A percentile compares a stretch with the other conserved stretches of the same genome.
These are phyloP conservation scores for Microcebus murinus DNA, from an alignment of 2,113 vertebrate genomes.

Conservation along the genomic window DNA sequence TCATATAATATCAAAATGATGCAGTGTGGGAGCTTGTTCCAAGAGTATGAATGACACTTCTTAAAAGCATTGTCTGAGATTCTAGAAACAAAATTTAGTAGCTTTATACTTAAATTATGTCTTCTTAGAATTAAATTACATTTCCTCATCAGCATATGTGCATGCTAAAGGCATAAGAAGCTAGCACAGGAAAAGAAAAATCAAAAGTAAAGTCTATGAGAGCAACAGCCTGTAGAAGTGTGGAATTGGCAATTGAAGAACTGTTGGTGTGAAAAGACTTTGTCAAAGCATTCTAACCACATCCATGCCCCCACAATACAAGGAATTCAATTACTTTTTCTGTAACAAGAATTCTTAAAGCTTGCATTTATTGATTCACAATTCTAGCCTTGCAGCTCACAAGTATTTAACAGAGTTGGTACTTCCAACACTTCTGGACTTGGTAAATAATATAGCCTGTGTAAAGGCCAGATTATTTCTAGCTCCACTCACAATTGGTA, in stretches of 20 bases:
- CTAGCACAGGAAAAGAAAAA: neutral
- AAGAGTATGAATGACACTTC: neutral
- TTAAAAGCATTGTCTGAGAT: neutral
- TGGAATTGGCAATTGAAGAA: neutral
- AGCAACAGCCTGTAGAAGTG: neutral
- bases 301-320: neutral
- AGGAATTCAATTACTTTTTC: constrained; percentile 24
- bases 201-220: neutral
- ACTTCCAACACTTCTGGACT: neutral
- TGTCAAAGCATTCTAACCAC: neutral
- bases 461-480: neutral
- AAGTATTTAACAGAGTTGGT: neutral
- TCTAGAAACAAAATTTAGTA: neutral
- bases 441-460: neutral
- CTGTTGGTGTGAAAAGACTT: neutral
- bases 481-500: neutral
- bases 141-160: neutral
- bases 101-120: neutral
- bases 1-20: neutral
- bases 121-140: neutral
- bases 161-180: neutral
- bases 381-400: neutral
- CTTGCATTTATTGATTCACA: constrained; percentile 8
- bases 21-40: neutral
- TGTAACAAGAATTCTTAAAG: neutral